Base-by-base conservation (phyloP, 2,797 vertebrate genomes). In the Bryconaethiops microstoma region DNA sequence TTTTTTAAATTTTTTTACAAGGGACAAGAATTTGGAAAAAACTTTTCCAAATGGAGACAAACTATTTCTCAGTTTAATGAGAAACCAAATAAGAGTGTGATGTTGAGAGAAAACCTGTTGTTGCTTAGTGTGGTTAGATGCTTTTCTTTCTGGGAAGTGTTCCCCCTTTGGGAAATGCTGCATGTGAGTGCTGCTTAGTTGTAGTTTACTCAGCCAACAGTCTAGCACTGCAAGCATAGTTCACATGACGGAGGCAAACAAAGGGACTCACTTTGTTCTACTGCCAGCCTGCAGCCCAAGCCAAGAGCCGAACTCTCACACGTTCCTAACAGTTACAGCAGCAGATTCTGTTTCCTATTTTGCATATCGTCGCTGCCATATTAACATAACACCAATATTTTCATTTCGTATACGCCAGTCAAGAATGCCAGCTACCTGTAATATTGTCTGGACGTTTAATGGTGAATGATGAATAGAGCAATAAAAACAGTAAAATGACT, bases 201-300 rank as follows among this genome's bases (percentile, higher is more conserved):
- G 65, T 39, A 40, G 65, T 81, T 78, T 72, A 63, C 63, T 59
- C 64, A 72, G 76, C 71, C 81, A 76, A 64, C 70, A 76, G 55
- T 70, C 42, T 35, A 75, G 70, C 55, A 54, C 79, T 76, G 59
- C 65, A 78, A 68, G 68, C 78, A 77, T 70, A 83, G 78, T 80
- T 80, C 70, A 68, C 55, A 25, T 62, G 21, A 67, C 74, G 12
- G 35, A 45, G 54, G 57, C 74, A 68, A 70, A 71, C 62, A 81
- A 1, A 5, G 12, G 35, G 48, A 21, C 7, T 64, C 50, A 50
- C 72, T 70, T 63, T 17, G 19, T 54, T 65, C 13, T 75, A 7
- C 10, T 65, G 63, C 63, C 63, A 65, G 63, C 63, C 63, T 65
- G 35, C 63, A 40, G 35, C 35, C 7, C 35, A 19, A 65, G 42